Percentiles rank a stretch among this genome's conserved stretches.
phyloP scores from a whole-genome alignment of 2,797 vertebrate genomes.

The Aselliscus stoliczkanus region DNA sequence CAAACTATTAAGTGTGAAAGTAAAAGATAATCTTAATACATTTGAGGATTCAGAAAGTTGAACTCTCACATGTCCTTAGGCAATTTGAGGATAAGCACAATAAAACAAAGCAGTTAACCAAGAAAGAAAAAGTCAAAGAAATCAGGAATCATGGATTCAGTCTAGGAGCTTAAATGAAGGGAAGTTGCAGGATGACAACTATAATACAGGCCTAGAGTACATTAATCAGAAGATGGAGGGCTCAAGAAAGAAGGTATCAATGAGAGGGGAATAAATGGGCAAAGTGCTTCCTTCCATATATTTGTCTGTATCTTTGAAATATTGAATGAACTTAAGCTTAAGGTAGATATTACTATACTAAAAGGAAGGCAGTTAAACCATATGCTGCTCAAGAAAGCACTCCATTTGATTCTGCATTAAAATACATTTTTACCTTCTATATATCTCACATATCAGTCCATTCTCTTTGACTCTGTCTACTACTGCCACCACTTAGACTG shows the following conservation, averaged over 20 bases:
- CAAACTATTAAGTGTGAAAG: background rate
- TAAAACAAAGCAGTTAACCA: background rate
- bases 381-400: background rate
- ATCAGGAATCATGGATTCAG: background rate
- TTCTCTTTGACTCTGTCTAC: background rate
- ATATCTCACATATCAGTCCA: background rate
- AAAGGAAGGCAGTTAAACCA: background rate
- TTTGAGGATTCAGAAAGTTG: background rate
- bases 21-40: background rate
- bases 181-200: background rate
- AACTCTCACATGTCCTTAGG: background rate
- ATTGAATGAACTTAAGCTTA: background rate
- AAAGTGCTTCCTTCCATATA: background rate
- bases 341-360: background rate
- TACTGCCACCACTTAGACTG: background rate
- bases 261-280: background rate
- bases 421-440: constrained; percentile 2
- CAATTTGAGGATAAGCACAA: background rate
- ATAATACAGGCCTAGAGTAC: background rate
- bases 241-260: background rate
- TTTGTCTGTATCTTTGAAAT: constrained; percentile 23
- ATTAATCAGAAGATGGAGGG: background rate
- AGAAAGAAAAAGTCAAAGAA: constrained; percentile 28
- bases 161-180: background rate
- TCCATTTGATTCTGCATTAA: background rate